Evolutionary conservation across 2,888 invertebrate species (phyloP), one percentile per base, ranked within the genome.

Genomic region (Andrena haemorrhoa): DNA sequence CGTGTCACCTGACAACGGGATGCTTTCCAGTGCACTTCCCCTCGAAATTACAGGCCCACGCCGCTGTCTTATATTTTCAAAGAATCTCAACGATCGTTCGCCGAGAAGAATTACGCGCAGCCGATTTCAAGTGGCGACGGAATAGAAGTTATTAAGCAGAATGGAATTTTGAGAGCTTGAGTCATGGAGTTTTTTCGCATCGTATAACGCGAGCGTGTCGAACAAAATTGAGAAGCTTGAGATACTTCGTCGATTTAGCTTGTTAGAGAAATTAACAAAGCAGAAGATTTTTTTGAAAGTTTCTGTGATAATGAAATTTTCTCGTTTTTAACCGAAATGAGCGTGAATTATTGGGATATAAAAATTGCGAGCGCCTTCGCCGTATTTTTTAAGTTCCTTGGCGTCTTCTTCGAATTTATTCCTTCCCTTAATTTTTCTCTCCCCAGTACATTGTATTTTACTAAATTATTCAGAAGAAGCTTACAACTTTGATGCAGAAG

Each of bases 1-100:
- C 61, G 63, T 82, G 76, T 85, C 84, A 88, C 88, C 88, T 88
- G 88, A 80, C 79, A 79, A 65, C 47, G 16, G 70, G 31, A 64
- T 61, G 60, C 56, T 76, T 76, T 76, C 68, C 58, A 73, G 41
- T 58, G 58, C 71, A 35, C 33, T 49, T 58, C 58, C 33, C 33
- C 10, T 58, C n/a, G 33, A 66, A 1, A 5, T 35, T 20, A 56
- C 23, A 56, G 8, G 1, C 33, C 33, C 41, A 12, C 23, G 7
- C 60, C 49, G 41, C 12, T 31, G 23, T 16, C 8, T 10, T 10
- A 16, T 20, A 0, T 16, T 26, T 8, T 0, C 10, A 12, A 2
- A 49, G 2, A 31, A 26, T 33, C 26, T 29, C 29, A 2, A 7
- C n/a, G 1, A 3, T 10, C 16, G 12, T 35, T 20, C 12, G 16